Evolutionary conservation across 2,797 vertebrate genomes (phyloP).

Genomic region (Odontamblyopus rebecca): DNA sequence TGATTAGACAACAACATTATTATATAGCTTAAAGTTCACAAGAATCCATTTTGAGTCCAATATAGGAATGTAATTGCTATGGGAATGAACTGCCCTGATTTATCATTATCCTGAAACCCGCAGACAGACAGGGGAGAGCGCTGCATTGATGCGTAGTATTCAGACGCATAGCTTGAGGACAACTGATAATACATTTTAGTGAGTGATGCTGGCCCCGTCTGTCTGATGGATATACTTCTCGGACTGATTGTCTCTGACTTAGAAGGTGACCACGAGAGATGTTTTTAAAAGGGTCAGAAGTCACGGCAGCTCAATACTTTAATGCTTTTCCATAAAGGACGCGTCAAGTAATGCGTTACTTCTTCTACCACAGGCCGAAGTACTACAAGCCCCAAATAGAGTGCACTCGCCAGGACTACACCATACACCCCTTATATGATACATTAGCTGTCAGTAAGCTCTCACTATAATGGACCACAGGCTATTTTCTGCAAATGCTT

Average conservation of each 20-base stretch:
- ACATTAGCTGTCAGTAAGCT: conserved; percentile 43
- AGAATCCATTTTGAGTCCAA: too few species aligned
- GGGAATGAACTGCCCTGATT: too few species aligned
- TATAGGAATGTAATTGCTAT: too few species aligned
- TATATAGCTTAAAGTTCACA: too few species aligned
- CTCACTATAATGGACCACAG: conserved; percentile 35
- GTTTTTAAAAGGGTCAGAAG: conserved; percentile 5
- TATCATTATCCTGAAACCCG: too few species aligned
- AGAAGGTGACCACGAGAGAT: not conserved
- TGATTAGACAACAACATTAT: too few species aligned
- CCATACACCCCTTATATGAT: conserved; percentile 33
- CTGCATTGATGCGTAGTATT: too few species aligned
- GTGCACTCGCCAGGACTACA: conserved; percentile 31
- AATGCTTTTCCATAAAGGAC: conserved; percentile 14
- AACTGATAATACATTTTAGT: not conserved
- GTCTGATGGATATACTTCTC: conserved; percentile 3
- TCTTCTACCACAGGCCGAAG: conserved; percentile 22
- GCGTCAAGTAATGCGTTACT: conserved; percentile 19
- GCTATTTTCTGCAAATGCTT: conserved; percentile 49
- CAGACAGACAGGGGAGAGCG: too few species aligned
- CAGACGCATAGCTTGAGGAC: too few species aligned
- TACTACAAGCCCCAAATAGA: conserved; percentile 17
- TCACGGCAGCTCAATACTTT: conserved; percentile 1
- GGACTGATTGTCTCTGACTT: not conserved
- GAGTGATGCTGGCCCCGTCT: not conserved